These are phyloP conservation scores for Crotalus viridis DNA, from an alignment of 2,113 vertebrate genomes.

Conservation along the genomic window DNA sequence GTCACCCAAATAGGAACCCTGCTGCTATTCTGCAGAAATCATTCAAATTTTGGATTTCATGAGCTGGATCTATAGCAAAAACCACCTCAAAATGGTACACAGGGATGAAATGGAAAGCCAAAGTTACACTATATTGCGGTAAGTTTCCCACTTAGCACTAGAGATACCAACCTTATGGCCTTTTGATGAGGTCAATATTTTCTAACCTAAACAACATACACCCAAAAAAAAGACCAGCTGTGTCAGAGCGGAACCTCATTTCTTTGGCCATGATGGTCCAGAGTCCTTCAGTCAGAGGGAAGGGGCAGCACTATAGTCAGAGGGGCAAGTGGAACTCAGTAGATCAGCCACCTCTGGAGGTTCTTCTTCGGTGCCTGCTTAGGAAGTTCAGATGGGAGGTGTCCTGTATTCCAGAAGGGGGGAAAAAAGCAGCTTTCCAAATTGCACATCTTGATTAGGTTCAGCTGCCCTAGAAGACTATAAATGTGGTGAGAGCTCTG, in stretches of 20 bases:
- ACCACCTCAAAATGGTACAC: background rate
- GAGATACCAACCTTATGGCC: background rate
- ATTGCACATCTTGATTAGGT: background rate
- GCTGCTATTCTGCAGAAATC: background rate
- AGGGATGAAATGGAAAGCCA: background rate
- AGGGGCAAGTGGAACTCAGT: background rate
- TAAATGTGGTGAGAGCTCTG: background rate
- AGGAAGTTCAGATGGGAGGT: background rate
- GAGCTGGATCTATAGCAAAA: background rate
- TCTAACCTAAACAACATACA: background rate
- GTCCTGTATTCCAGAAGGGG: background rate
- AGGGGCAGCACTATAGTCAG: background rate
- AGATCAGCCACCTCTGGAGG: background rate
- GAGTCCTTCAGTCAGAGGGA: background rate
- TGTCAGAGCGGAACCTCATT: background rate
- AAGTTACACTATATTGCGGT: background rate
- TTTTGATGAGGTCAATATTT: background rate
- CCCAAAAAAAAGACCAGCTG: background rate
- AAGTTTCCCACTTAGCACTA: background rate
- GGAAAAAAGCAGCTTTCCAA: background rate
- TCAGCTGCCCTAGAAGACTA: background rate
- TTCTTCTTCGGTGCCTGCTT: background rate
- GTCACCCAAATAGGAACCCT: background rate
- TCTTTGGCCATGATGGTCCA: background rate
- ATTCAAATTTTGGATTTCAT: background rate